Base-by-base conservation (phyloP, 2,797 vertebrate genomes). In the Anabacerthia variegaticeps region DNA sequence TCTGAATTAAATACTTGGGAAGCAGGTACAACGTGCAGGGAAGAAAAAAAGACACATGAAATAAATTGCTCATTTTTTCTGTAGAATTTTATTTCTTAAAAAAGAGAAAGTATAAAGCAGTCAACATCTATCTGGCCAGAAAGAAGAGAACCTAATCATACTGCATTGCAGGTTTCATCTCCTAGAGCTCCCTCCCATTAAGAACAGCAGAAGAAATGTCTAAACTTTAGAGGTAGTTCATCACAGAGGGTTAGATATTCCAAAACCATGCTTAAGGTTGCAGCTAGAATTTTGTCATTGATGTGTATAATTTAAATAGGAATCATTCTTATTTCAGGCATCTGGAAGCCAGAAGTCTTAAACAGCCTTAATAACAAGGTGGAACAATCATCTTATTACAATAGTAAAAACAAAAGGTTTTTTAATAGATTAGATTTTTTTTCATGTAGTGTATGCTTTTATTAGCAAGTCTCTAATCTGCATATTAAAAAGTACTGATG, bases 351-450 rank as follows among this genome's bases (percentile, higher is more conserved):
- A 80, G 24, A 89, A 74, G 15, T 30, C 32, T 66, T 74, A 68
- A 54, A 20, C 32, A 63, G 17, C n/a, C 11, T 54, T 62, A 39
- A 55, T 32, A 81, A 49, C 20, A 41, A 14, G 9, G 2, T 55
- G 7, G 10, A 85, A 51, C 9, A 74, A 46, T 19, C 1, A 11
- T 80, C 76, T 63, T 39, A 49, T 63, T 59, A 19, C 20, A 54
- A 5, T 23, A 59, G 12, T 55, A 76, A 76, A 84, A 87, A 54
- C 3, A 52, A 43, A 12, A 12, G 7, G 0, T 0, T 6, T 41
- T 15, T 75, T 48, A 51, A 66, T 23, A 67, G 27, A n/a, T 66
- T 26, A 41, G 6, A 9, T 27, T 39, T 56, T 58, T 49, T 55
- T 10, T 27, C 26, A 24, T 56, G 24, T 14, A 62, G 5, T 21